phyloP scores from a whole-genome alignment of 2,113 vertebrate genomes.

The Cryptoleucopteryx plumbea region DNA sequence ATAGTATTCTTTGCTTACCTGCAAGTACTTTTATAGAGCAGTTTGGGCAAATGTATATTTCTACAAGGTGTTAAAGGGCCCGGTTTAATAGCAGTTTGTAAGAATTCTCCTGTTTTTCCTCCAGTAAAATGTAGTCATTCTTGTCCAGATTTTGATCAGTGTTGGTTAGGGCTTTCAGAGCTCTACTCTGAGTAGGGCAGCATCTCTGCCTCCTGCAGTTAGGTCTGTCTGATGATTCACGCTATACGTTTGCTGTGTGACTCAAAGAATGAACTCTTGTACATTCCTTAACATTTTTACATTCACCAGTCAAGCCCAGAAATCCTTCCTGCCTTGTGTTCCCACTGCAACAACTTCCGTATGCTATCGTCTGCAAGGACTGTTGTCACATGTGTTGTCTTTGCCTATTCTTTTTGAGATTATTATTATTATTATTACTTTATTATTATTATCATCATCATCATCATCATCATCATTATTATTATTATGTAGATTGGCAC shows the following conservation, averaged over 20 bases:
- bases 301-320: neutral
- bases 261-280: neutral
- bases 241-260: neutral
- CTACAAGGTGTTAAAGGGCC: neutral
- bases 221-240: neutral
- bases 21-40: neutral
- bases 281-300: neutral
- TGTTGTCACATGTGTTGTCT: neutral
- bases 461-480: neutral
- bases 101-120: neutral
- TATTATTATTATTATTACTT: neutral
- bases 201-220: neutral
- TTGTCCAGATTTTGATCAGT: neutral
- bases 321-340: neutral
- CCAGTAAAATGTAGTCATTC: neutral
- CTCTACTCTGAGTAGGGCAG: neutral
- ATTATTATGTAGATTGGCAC: neutral
- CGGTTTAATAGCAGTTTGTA: neutral
- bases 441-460: neutral
- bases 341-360: neutral
- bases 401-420: neutral
- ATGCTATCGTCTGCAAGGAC: neutral
- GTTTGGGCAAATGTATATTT: neutral
- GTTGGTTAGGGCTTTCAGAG: neutral
- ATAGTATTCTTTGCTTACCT: neutral